Base-by-base conservation (phyloP, 2,888 invertebrate genomes). In the Lysandra coridon region DNA sequence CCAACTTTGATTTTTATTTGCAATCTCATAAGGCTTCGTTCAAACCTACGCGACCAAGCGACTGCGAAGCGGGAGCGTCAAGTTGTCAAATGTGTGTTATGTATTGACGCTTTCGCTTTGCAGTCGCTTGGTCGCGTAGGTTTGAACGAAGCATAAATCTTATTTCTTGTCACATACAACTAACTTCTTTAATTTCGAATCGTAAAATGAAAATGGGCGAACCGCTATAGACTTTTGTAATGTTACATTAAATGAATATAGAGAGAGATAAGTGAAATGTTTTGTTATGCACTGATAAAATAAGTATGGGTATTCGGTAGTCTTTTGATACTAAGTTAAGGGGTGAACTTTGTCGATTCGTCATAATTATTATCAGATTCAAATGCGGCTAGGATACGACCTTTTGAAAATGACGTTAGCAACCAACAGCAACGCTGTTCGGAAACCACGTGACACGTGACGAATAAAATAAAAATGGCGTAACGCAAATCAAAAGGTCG, bases 301-400 rank as follows among this genome's bases (percentile, higher is more conserved):
- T 80, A 79, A 79, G 77, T 78, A 76, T 80, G 79, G 78, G 81
- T 81, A 80, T 81, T 79, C 78, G 80, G 80, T 81, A 81, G 79
- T 81, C 14, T 57, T 76, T 76, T 76, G 57, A 76, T 76, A 76
- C 76, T 57, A 76, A 76, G 57, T 76, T 76, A 76, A 57, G 76
- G 76, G 75, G 53, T 33, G 57, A 57, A 57, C 76, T 81, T 79
- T 80, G 83, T 78, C 82, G 78, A 83, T 82, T 82, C 82, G 80
- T 83, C 80, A 83, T 83, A 81, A 82, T 86, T 87, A 57, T 57
- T 57, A 57, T 57, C 57, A 17, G 17, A 57, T 57, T 49, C 57
- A 5, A 57, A 57, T 57, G 57, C 57, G 3, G 57, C 4, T 57
- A 57, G 1, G 57, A 57, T 57, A 57, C 57, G 57, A 57, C 57